A percentile compares a stretch with the other conserved stretches of the same genome.
Conservation (phyloP, 2,888 invertebrate species). For the Chymomyza procnemis region DNA sequence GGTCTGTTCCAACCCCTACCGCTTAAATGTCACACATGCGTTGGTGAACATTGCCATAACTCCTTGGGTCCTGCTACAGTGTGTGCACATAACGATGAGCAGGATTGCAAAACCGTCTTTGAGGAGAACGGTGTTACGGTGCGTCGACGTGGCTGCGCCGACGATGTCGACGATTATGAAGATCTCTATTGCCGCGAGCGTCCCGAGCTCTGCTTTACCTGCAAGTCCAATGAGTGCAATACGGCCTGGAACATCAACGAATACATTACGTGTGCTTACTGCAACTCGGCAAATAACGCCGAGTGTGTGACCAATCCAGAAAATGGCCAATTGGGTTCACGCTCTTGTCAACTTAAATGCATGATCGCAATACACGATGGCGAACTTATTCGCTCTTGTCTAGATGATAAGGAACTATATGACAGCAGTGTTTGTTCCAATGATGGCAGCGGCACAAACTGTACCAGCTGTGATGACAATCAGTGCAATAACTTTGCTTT, state of each 20-base stretch:
- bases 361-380: conserved; percentile 61
- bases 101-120: conserved; percentile 76
- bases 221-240: conserved; percentile 77
- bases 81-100: conserved; percentile 54
- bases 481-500: conserved; percentile 66
- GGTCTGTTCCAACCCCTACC: conserved; percentile 74
- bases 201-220: conserved; percentile 60
- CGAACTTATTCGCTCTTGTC: conserved; percentile 69
- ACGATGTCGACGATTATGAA: conserved; percentile 72
- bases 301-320: conserved; percentile 55
- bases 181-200: conserved; percentile 68
- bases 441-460: conserved; percentile 45
- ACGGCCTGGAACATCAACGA: conserved; percentile 60
- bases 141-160: conserved; percentile 68
- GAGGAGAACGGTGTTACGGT: conserved; percentile 50
- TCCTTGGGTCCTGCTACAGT: conserved; percentile 62
- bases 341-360: conserved; percentile 70
- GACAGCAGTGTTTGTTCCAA: conserved; percentile 53
- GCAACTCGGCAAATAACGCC: conserved; percentile 56
- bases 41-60: conserved; percentile 60
- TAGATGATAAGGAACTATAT: conserved; percentile 71
- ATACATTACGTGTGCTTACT: conserved; percentile 63
- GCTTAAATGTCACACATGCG: conserved; percentile 67
- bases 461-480: conserved; percentile 45
- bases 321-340: conserved; percentile 27